Percentiles rank a stretch among this genome's conserved stretches.
Conservation (phyloP, 2,888 invertebrate genomes). For the Saturnia pavonia region DNA sequence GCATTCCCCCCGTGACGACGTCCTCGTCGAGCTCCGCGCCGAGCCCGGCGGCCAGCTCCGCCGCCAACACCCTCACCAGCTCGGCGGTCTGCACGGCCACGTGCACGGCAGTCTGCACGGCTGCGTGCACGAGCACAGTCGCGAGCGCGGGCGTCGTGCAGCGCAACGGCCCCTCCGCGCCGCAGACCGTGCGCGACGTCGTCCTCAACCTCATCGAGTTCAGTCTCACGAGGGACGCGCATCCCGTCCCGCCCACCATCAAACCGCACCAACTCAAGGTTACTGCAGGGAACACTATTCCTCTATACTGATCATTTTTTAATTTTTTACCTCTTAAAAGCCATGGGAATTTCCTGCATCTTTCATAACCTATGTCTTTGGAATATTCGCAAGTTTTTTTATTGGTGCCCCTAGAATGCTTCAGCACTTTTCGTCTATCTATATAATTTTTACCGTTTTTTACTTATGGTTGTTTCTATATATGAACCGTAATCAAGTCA, state of each 20-base stretch:
- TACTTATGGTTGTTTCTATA: too few relatives aligned
- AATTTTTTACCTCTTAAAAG: too few relatives aligned
- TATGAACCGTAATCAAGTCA: too few relatives aligned
- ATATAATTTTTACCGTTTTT: too few relatives aligned
- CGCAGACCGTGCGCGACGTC: constrained; percentile 90
- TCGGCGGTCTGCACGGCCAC: constrained; percentile 48
- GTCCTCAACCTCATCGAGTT: constrained; percentile 92
- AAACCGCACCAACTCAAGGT: constrained; percentile 59
- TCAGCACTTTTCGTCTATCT: too few relatives aligned
- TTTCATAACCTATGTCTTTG: too few relatives aligned
- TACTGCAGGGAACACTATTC: too few relatives aligned
- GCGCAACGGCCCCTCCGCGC: constrained; percentile 61
- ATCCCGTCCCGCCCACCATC: constrained; percentile 60
- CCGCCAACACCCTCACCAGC: background rate
- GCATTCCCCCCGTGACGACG: constrained; percentile 47
- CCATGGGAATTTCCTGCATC: too few relatives aligned
- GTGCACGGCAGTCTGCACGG: constrained; percentile 47
- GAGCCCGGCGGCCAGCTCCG: constrained; percentile 66
- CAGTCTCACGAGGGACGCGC: constrained; percentile 86
- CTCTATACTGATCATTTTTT: background rate
- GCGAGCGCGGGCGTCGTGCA: constrained; percentile 37
- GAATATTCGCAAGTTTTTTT: too few relatives aligned
- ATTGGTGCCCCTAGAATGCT: too few relatives aligned
- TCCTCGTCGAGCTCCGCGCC: constrained; percentile 43
- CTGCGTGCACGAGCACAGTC: constrained; percentile 34